A percentile compares a stretch with the other conserved stretches of the same genome.
Conservation (phyloP, 1,140 invertebrate genomes). For the Danaus plexippus region DNA sequence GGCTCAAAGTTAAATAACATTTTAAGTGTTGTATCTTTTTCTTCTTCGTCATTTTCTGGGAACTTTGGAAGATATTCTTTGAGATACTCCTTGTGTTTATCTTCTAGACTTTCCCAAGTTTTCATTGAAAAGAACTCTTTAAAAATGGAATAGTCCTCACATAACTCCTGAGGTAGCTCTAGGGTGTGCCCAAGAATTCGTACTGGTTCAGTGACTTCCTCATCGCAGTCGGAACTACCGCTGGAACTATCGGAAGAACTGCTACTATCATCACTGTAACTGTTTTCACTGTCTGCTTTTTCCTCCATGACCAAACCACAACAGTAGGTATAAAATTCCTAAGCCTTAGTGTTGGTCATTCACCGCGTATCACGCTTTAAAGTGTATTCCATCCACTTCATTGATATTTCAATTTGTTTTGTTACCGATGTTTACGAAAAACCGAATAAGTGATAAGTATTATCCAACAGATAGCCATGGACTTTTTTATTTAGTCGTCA, state of each 20-base stretch:
- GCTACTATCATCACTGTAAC: conserved; percentile 54
- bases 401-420: conserved; percentile 57
- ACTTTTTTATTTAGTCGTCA: conserved; percentile 63
- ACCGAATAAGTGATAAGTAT: conserved; percentile 43
- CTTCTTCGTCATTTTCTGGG: conserved; percentile 76
- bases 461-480: conserved; percentile 51
- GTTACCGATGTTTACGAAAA: conserved; percentile 62
- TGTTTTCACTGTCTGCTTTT: conserved; percentile 63
- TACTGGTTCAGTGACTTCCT: conserved; percentile 71
- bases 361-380: conserved; percentile 20
- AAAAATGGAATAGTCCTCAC: conserved; percentile 76
- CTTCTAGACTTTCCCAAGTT: conserved; percentile 76
- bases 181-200: conserved; percentile 67
- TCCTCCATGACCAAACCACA: conserved; percentile 38
- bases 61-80: conserved; percentile 78
- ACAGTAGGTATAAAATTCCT: conserved; percentile 15
- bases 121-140: conserved; percentile 77
- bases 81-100: conserved; percentile 75
- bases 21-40: conserved; percentile 77
- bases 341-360: conserved; percentile 17
- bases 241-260: conserved; percentile 58
- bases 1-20: conserved; percentile 79
- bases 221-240: conserved; percentile 64
- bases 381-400: conserved; percentile 43
- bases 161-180: conserved; percentile 75